Percentiles rank a stretch among this genome's conserved stretches.
Conservation (phyloP, 2,113 vertebrate species). For the Nibea albiflora region DNA sequence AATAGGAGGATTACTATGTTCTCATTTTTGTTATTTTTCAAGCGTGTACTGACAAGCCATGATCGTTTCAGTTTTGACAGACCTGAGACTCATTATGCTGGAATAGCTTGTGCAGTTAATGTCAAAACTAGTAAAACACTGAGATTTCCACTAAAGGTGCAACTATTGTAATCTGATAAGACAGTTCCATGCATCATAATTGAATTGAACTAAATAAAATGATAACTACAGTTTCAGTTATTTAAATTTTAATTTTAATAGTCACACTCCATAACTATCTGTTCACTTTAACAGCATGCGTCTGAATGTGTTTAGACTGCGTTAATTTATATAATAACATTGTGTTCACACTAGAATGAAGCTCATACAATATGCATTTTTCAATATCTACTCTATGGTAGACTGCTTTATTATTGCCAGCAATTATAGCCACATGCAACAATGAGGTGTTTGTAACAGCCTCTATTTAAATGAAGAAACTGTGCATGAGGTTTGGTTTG, state of each 20-base stretch:
- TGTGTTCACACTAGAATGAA: slow-evolving; percentile 1
- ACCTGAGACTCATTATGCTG: not conserved
- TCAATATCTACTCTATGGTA: not conserved
- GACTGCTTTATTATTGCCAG: slow-evolving; percentile 38
- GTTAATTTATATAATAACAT: not conserved
- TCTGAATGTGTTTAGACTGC: not conserved
- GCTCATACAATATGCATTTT: slow-evolving; percentile 33
- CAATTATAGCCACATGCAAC: slow-evolving; percentile 27
- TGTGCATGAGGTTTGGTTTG: slow-evolving; percentile 41
- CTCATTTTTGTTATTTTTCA: not conserved
- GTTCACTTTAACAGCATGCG: not conserved
- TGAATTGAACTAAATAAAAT: not conserved
- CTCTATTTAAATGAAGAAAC: slow-evolving; percentile 38
- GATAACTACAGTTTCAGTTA: not conserved
- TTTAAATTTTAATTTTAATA: not conserved
- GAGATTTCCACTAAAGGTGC: slow-evolving; percentile 1
- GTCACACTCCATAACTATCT: not conserved
- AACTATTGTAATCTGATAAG: not conserved
- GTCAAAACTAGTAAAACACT: not conserved
- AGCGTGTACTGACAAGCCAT: not conserved
- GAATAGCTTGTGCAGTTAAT: not conserved
- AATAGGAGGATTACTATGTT: not conserved
- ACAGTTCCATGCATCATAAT: not conserved
- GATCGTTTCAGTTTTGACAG: not conserved
- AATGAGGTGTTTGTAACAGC: slow-evolving; percentile 30